Base-by-base conservation (phyloP, 2,797 vertebrate genomes). In the Channa striata region DNA sequence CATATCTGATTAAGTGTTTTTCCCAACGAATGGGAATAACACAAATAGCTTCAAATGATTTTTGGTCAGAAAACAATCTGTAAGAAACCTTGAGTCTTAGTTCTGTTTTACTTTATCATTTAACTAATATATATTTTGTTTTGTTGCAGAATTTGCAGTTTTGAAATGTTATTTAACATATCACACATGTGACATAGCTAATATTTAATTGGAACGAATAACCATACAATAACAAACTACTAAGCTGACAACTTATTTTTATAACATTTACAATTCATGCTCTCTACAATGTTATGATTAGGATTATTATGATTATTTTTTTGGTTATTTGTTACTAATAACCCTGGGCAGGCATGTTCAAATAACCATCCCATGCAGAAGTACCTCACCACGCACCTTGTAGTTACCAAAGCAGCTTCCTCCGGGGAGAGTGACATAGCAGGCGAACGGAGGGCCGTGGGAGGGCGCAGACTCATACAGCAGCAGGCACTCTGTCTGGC, bases 331-430 rank as follows among this genome's bases (percentile, higher is more conserved):
- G 0, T 43, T 9, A 46, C 34, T n/a, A 19, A 43, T 30, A 30
- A 30, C 25, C 25, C 12, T 43, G 19, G 12, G 16, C 20, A 56
- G 10, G 11, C 34, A 58, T 21, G 36, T 71, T 46, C 34, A 16
- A 40, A 58, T 8, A 36, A 36, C 36, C n/a, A 23, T 10, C 2
- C n/a, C n/a, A 8, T 36, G 19, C 19, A 30, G 36, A 51, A 20
- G 53, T 53, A 23, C 25, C 25, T 30, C 25, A 30, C 25, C 25
- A 77, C 86, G 21, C 64, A 93, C 96, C 95, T 97, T 96, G 78
- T 96, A 96, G 87, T 96, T 98, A 16, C 96, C 96, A 78, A 97
- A 98, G 79, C 97, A 97, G 87, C 96, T 96, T 68, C 97, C 96
- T 77, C 96, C 96, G 16, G 96, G 97, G 50, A 97, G 92, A 6